Conservation (phyloP, 2,797 vertebrate genomes). For the Eidolon dupreanum region DNA sequence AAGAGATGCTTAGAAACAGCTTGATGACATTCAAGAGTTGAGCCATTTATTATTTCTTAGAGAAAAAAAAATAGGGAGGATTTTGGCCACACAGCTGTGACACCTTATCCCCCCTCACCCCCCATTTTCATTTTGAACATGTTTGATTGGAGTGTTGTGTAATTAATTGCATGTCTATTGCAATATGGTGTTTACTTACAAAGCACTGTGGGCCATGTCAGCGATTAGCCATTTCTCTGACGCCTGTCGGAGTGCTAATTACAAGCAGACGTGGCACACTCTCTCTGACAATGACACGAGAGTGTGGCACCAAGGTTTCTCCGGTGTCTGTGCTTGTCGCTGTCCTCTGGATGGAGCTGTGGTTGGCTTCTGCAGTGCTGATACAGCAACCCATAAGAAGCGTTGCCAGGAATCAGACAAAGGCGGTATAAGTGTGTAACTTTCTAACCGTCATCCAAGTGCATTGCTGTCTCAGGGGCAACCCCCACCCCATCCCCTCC, state of each 20-base stretch:
- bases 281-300: background rate
- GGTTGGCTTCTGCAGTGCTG: background rate
- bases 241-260: conserved; percentile 68
- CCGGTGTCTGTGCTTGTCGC: background rate
- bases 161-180: conserved; percentile 66
- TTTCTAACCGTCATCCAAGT: background rate
- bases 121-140: conserved; percentile 58
- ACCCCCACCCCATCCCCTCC: background rate
- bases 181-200: conserved; percentile 74
- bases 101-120: background rate
- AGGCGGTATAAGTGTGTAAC: background rate
- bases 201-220: conserved; percentile 69
- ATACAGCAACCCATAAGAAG: background rate
- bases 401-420: conserved; percentile 57
- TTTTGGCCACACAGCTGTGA: background rate
- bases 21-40: conserved; percentile 5
- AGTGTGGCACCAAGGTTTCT: background rate
- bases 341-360: background rate
- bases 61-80: background rate
- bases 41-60: conserved; percentile 62
- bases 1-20: conserved; percentile 35
- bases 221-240: conserved; percentile 61
- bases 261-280: background rate
- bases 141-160: conserved; percentile 51
- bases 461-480: conserved; percentile 18